Evolutionary conservation across 2,888 invertebrate species (phyloP).

Genomic region (Pilophorus perplexus): DNA sequence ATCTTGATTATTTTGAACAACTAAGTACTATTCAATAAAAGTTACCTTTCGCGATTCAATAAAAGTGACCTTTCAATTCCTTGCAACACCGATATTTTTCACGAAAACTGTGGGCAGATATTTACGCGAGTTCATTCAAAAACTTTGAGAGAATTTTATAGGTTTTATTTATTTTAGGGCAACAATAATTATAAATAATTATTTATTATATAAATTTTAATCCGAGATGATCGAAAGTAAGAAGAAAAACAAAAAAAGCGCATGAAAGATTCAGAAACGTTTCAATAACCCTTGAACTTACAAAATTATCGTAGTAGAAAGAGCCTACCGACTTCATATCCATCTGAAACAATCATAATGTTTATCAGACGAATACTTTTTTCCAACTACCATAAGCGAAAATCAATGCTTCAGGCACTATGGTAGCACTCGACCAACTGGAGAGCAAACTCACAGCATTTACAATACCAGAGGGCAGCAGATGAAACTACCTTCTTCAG

Average conservation of each 20-base stretch:
- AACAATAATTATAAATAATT: too few species aligned
- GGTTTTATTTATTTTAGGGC: too few species aligned
- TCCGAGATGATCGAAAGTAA: too few species aligned
- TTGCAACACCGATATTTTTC: too few species aligned
- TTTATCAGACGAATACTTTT: constrained; percentile 29
- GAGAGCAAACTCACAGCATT: constrained; percentile 6
- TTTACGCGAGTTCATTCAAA: too few species aligned
- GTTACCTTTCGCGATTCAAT: too few species aligned
- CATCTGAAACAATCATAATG: constrained; percentile 70
- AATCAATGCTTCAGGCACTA: constrained; percentile 15
- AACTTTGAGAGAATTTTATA: too few species aligned
- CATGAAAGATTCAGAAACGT: constrained; percentile 20
- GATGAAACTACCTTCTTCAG: background rate
- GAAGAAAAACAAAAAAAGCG: constrained; percentile 11
- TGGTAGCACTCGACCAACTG: constrained; percentile 6
- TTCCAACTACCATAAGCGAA: constrained; percentile 28
- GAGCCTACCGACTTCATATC: constrained; percentile 94
- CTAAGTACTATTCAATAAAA: too few species aligned
- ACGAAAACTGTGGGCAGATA: too few species aligned
- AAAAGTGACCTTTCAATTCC: too few species aligned
- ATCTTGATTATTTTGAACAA: too few species aligned
- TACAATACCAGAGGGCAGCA: constrained; percentile 7
- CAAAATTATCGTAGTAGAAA: constrained; percentile 94
- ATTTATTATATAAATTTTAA: too few species aligned
- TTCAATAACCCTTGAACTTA: constrained; percentile 60